Percentiles rank a stretch among this genome's conserved stretches.
Conservation (phyloP, 1,140 invertebrate genomes). For the Globodera rostochiensis region DNA sequence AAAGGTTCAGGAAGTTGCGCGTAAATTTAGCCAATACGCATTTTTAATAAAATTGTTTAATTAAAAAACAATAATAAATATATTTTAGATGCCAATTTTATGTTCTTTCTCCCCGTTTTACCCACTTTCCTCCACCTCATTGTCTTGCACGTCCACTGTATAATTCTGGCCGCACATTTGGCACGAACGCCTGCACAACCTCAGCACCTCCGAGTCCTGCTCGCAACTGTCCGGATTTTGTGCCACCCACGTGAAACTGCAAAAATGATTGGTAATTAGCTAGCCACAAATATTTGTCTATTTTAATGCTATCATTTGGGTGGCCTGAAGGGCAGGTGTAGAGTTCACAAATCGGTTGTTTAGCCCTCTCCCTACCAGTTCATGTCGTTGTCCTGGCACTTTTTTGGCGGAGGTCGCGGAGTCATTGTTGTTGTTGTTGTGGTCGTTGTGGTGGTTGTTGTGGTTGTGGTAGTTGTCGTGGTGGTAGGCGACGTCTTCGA, state of each 20-base stretch:
- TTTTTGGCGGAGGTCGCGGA: slow-evolving; percentile 25
- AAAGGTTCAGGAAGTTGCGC: no score
- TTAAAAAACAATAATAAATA: no score
- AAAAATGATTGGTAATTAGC: neutral
- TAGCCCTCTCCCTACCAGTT: slow-evolving; percentile 35
- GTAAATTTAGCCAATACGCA: no score
- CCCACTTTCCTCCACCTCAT: slow-evolving; percentile 52
- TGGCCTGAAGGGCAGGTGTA: no score
- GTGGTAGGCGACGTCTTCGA: neutral
- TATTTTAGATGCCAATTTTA: no score
- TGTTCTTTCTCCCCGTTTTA: neutral
- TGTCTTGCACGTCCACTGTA: slow-evolving; percentile 17
- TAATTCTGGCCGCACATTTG: slow-evolving; percentile 48
- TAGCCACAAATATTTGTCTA: neutral
- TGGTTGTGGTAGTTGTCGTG: neutral
- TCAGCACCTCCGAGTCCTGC: slow-evolving; percentile 48
- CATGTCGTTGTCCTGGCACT: slow-evolving; percentile 55
- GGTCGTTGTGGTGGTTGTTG: slow-evolving; percentile 13
- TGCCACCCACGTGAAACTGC: slow-evolving; percentile 53
- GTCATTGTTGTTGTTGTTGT: slow-evolving; percentile 19
- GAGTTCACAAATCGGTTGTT: neutral
- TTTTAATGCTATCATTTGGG: no score
- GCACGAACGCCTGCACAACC: slow-evolving; percentile 53
- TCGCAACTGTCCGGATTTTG: slow-evolving; percentile 48
- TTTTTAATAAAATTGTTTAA: no score